phyloP scores from a whole-genome alignment of 2,888 invertebrate species.

The Drosophila conformis region DNA sequence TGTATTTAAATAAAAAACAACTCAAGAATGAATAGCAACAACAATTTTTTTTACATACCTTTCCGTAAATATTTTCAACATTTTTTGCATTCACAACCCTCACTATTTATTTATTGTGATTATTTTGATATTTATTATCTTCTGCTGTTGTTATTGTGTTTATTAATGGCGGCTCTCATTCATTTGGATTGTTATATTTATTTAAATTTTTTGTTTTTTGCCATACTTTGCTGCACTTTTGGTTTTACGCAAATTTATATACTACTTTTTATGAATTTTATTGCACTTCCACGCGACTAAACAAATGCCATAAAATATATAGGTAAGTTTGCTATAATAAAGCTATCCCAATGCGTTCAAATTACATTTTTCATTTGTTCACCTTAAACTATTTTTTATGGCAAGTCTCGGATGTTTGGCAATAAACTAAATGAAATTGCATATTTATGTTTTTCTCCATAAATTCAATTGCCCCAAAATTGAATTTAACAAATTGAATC shows the following conservation, averaged over 20 bases:
- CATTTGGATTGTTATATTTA: conserved; percentile 19
- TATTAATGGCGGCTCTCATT: conserved; percentile 18
- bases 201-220: conserved; percentile 6
- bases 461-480: conserved; percentile 19
- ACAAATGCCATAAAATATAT: conserved; percentile 64
- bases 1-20: conserved; percentile 27
- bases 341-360: conserved; percentile 36
- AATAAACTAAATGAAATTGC: conserved; percentile 19
- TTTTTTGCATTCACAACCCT: conserved; percentile 27
- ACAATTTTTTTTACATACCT: conserved; percentile 48
- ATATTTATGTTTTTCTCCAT: conserved; percentile 17
- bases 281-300: conserved; percentile 69
- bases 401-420: neutral
- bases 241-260: conserved; percentile 36
- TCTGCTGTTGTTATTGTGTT: conserved; percentile 22
- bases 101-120: conserved; percentile 48
- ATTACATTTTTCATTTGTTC: conserved; percentile 40
- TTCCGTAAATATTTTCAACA: conserved; percentile 42
- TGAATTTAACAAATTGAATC: conserved; percentile 1
- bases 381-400: conserved; percentile 33
- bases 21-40: conserved; percentile 38
- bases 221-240: conserved; percentile 32
- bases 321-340: conserved; percentile 55
- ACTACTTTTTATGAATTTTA: conserved; percentile 65
- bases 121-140: conserved; percentile 54